Evolutionary conservation across 2,113 vertebrate species (phyloP).

Genomic region (Oryzias celebensis): DNA sequence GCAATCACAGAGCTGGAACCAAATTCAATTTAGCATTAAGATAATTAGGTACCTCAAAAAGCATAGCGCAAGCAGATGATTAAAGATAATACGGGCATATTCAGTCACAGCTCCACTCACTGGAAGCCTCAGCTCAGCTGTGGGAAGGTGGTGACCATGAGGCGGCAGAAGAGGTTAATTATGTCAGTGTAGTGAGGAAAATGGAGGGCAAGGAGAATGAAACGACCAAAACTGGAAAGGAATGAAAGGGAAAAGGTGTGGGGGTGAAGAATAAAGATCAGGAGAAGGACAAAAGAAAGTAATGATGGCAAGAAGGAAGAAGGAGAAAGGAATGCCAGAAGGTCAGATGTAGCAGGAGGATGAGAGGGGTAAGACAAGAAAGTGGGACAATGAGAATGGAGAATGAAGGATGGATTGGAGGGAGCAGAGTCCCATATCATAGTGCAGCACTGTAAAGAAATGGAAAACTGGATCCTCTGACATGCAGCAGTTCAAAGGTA

Average conservation of each 20-base stretch:
- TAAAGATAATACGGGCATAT: slow-evolving; percentile 50
- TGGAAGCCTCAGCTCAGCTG: slow-evolving; percentile 8
- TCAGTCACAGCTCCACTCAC: slow-evolving; percentile 27
- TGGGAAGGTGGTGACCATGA: slow-evolving; percentile 17
- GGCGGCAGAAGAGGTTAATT: slow-evolving; percentile 25
- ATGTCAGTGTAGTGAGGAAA: slow-evolving; percentile 12
- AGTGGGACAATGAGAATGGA: slow-evolving; percentile 2
- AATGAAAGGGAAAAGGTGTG: slow-evolving; percentile 27
- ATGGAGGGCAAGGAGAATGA: slow-evolving; percentile 18
- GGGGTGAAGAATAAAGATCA: slow-evolving; percentile 12
- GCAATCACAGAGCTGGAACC: slow-evolving; percentile 66
- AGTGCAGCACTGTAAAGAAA: slow-evolving; percentile 38
- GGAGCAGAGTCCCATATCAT: slow-evolving; percentile 35
- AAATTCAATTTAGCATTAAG: slow-evolving; percentile 72
- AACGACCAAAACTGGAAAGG: slow-evolving; percentile 17
- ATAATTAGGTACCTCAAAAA: slow-evolving; percentile 68
- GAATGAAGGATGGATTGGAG: slow-evolving; percentile 10
- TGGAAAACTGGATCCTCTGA: slow-evolving; percentile 48
- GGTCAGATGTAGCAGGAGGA: slow-evolving; percentile 17
- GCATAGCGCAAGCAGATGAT: slow-evolving; percentile 49
- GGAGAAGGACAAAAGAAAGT: slow-evolving; percentile 43
- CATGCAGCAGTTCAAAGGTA: slow-evolving; percentile 62
- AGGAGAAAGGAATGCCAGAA: slow-evolving; percentile 33
- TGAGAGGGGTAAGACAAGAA: slow-evolving; percentile 17
- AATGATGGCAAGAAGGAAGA: slow-evolving; percentile 23